Evolutionary conservation across 2,113 vertebrate genomes (phyloP).

Genomic region (Vireo altiloquus): DNA sequence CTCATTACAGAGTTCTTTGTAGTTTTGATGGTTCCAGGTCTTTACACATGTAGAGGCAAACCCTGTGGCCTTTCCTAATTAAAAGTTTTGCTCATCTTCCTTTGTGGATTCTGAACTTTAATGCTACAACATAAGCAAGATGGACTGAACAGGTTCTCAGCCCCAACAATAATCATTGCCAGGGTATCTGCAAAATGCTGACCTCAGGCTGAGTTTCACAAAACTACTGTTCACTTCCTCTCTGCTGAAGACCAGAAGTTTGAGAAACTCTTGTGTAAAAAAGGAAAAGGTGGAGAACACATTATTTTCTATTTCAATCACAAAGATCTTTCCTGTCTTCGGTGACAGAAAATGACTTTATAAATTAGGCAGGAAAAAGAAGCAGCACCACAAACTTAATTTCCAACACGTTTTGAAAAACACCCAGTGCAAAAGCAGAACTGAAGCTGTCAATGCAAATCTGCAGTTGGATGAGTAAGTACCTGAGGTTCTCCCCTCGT

Average conservation of each 20-base stretch:
- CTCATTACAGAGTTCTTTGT: neutral
- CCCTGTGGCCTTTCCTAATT: neutral
- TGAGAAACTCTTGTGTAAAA: neutral
- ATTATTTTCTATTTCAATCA: conserved; percentile 33
- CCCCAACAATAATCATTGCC: neutral
- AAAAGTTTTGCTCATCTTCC: neutral
- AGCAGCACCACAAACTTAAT: neutral
- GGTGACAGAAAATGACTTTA: neutral
- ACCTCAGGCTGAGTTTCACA: neutral
- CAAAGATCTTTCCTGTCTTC: conserved; percentile 12
- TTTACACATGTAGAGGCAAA: neutral
- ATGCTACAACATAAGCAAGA: neutral
- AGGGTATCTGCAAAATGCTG: neutral
- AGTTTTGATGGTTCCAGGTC: neutral
- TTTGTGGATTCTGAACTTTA: neutral
- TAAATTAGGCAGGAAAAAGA: neutral
- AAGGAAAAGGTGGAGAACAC: conserved; percentile 1
- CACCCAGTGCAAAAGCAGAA: neutral
- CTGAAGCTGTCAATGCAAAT: neutral
- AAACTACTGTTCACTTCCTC: neutral
- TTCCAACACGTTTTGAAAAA: neutral
- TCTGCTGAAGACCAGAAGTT: neutral
- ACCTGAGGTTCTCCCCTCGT: conserved; percentile 93
- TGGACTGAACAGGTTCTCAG: fast-evolving
- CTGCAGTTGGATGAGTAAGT: conserved; percentile 6